These are phyloP conservation scores for Tichodroma muraria DNA, from an alignment of 2,113 vertebrate species.

Conservation along the genomic window DNA sequence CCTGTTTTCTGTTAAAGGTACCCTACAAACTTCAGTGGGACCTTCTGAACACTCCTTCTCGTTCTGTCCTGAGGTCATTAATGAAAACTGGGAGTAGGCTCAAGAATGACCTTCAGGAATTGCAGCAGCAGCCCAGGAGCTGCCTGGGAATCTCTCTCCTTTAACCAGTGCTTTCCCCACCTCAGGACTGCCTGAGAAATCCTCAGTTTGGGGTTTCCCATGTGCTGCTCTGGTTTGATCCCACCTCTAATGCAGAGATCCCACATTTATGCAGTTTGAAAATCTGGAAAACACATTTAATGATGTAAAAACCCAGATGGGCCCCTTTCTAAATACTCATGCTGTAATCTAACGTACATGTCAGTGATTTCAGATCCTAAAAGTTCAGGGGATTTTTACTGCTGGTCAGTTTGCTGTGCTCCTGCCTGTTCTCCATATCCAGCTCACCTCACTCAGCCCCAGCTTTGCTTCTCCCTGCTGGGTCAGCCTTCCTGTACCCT, in stretches of 20 bases:
- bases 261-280: background rate
- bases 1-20: background rate
- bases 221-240: background rate
- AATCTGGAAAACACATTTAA: background rate
- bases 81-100: background rate
- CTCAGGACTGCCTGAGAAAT: background rate
- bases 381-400: background rate
- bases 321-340: background rate
- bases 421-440: background rate
- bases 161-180: background rate
- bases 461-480: background rate
- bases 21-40: background rate
- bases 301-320: background rate
- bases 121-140: background rate
- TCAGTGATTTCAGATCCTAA: background rate
- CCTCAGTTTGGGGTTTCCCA: background rate
- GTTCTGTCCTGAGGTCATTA: background rate
- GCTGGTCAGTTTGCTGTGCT: background rate
- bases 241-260: background rate
- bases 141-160: background rate
- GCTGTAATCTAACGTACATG: background rate
- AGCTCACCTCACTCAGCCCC: background rate
- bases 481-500: background rate
- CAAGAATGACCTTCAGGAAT: background rate
- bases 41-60: background rate